Evolutionary conservation across 2,113 vertebrate species (phyloP).

Genomic region (Petrocephalus microphthalmus): DNA sequence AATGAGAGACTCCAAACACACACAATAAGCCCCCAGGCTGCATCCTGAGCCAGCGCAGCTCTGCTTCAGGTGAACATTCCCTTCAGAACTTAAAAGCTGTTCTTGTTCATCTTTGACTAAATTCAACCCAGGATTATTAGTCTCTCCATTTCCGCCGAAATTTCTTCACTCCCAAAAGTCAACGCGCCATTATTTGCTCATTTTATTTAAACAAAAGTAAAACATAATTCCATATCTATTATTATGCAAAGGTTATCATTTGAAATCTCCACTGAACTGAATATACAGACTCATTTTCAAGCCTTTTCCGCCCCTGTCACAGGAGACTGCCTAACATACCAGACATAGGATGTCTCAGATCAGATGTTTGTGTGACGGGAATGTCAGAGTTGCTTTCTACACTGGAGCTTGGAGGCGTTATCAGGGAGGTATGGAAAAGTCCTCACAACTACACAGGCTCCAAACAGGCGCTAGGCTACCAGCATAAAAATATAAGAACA

Average conservation of each 20-base stretch:
- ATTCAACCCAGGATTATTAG: not conserved
- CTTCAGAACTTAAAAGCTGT: not conserved
- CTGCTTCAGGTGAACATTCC: not conserved
- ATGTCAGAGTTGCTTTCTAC: not conserved
- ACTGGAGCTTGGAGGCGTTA: not conserved
- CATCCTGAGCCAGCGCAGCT: not conserved
- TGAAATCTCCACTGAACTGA: not conserved
- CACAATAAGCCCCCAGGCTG: not conserved
- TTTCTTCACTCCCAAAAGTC: not conserved
- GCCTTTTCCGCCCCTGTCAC: not conserved
- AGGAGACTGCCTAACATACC: not conserved
- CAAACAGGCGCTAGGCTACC: not conserved
- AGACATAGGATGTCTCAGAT: not conserved
- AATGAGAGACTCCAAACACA: not conserved
- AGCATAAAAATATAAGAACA: too few species aligned
- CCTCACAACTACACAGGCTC: not conserved
- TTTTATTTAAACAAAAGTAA: constrained; percentile 7
- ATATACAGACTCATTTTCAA: not conserved
- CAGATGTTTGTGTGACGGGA: not conserved
- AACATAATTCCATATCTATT: not conserved
- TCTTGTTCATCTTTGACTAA: not conserved
- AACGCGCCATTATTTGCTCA: not conserved
- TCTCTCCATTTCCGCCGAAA: not conserved
- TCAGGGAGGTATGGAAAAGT: not conserved
- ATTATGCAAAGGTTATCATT: not conserved